phyloP scores from a whole-genome alignment of 2,113 vertebrate genomes.

The Catharus fuscescens region DNA sequence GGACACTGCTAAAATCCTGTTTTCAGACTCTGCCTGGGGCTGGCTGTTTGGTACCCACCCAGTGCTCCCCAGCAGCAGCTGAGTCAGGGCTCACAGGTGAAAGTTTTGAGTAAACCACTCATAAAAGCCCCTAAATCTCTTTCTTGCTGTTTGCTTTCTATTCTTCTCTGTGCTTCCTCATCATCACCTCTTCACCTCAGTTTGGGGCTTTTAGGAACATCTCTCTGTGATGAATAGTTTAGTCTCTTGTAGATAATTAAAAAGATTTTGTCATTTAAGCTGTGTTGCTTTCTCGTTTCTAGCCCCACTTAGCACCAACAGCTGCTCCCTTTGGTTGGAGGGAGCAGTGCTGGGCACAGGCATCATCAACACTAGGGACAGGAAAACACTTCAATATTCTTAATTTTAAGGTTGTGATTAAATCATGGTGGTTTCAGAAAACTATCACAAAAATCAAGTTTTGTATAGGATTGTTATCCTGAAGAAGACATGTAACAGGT shows the following conservation, averaged over 20 bases:
- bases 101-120: neutral
- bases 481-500: neutral
- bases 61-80: neutral
- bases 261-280: neutral
- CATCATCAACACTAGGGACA: neutral
- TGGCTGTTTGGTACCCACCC: neutral
- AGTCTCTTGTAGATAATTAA: neutral
- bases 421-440: neutral
- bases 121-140: neutral
- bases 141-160: neutral
- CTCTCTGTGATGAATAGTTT: neutral
- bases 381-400: neutral
- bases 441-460: neutral
- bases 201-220: neutral
- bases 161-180: neutral
- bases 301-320: neutral
- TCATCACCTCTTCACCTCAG: neutral
- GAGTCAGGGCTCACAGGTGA: neutral
- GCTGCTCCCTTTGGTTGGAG: neutral
- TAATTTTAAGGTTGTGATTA: neutral
- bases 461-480: neutral
- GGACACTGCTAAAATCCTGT: fast-evolving
- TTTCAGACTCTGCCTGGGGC: fast-evolving
- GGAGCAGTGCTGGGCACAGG: neutral
- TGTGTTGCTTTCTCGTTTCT: neutral